These are phyloP conservation scores for Smittia sp. DNA, from an alignment of 2,888 invertebrate genomes.

Conservation along the genomic window DNA sequence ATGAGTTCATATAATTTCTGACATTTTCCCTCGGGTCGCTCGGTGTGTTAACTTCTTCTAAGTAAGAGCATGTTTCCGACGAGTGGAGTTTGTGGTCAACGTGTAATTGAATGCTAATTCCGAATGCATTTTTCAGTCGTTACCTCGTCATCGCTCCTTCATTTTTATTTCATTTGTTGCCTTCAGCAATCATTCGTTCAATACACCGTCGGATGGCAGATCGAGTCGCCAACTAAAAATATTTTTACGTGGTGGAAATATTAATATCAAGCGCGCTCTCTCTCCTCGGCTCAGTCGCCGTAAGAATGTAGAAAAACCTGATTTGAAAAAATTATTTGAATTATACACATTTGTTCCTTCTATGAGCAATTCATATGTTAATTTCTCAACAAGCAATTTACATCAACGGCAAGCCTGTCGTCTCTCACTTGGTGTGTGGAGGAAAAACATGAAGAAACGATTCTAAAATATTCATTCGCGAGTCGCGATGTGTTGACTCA, in stretches of 20 bases:
- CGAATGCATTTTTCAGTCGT: neutral
- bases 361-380: constrained; percentile 33
- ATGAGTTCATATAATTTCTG: neutral
- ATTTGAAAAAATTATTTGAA: constrained; percentile 35
- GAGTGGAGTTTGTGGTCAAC: constrained; percentile 1
- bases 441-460: neutral
- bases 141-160: neutral
- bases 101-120: neutral
- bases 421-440: constrained; percentile 1
- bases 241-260: constrained; percentile 23
- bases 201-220: constrained; percentile 13
- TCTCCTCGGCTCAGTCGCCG: neutral
- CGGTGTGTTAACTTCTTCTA: neutral
- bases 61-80: neutral
- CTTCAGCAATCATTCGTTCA: neutral
- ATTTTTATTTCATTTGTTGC: neutral
- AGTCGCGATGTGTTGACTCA: constrained; percentile 12
- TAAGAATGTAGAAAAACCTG: constrained; percentile 40
- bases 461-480: constrained; percentile 14
- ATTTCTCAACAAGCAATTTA: constrained; percentile 31
- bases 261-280: neutral
- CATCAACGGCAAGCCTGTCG: constrained; percentile 19
- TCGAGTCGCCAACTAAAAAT: constrained; percentile 14
- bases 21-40: too few species aligned
- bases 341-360: constrained; percentile 23